Conservation (phyloP, 2,797 vertebrate genomes). For the Gobionotothen gibberifrons region DNA sequence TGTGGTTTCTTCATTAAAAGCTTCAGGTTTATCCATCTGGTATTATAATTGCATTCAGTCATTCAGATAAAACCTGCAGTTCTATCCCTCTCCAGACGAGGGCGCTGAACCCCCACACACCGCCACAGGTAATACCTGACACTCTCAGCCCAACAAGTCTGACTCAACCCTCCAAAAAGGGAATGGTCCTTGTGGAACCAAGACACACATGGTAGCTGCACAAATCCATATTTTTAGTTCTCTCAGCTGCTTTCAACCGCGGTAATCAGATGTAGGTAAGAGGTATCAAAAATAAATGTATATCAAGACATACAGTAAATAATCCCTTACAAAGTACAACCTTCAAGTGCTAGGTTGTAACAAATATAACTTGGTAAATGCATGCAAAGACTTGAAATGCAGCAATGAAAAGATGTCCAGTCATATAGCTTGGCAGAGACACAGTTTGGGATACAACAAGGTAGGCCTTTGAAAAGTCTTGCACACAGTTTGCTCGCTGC, state of each 20-base stretch:
- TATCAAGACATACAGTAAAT: neutral
- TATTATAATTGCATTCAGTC: constrained; percentile 13
- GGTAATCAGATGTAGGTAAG: constrained; percentile 18
- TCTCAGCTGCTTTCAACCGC: constrained; percentile 31
- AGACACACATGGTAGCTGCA: constrained; percentile 88
- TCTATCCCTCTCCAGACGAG: constrained; percentile 72
- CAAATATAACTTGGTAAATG: constrained; percentile 6
- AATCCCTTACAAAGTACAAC: constrained; percentile 2
- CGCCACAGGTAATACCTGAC: constrained; percentile 72
- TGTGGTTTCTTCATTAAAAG: constrained; percentile 37
- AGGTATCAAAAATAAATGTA: constrained; percentile 8
- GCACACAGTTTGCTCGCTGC: constrained; percentile 65
- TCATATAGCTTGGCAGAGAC: constrained; percentile 55
- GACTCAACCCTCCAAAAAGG: constrained; percentile 62
- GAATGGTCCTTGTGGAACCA: constrained; percentile 90
- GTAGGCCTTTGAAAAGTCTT: constrained; percentile 74
- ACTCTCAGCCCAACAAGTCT: constrained; percentile 46
- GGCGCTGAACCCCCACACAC: constrained; percentile 76
- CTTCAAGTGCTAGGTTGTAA: neutral
- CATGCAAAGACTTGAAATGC: constrained; percentile 18
- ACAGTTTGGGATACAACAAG: constrained; percentile 74
- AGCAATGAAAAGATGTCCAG: constrained; percentile 40
- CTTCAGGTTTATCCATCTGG: constrained; percentile 22
- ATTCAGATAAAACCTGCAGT: constrained; percentile 64
- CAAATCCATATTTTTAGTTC: constrained; percentile 65